Base-by-base conservation (phyloP, 2,888 invertebrate species). In the Entomobrya multifasciata region DNA sequence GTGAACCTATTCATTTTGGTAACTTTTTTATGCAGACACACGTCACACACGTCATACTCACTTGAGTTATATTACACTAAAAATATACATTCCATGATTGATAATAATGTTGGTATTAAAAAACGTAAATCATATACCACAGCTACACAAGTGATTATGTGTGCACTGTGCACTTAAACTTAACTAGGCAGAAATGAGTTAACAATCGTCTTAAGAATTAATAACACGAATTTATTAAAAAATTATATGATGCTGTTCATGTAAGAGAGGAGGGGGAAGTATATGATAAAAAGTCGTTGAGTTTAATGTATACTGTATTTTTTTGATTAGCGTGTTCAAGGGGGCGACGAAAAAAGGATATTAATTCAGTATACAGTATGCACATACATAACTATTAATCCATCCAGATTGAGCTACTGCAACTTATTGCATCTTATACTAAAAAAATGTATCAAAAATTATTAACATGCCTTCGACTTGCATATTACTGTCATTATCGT, bases 101-200 rank as follows among this genome's bases (percentile, higher is more conserved):
- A 15, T 49, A 49, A 47, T 15, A 47, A 47, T n/a, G 13, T 47
- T 6, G 47, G 47, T 47, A 47, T 47, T 47, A n/a, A n/a, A n/a
- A n/a, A n/a, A n/a, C 11, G 47, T 47, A n/a, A 15, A 57, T 20
- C 13, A 57, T 25, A 57, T 55, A 20, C 2, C 10, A 17, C 15
- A 65, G 17, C 22, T 25, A 62, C 11, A n/a, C 47, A 8, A 4
- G 13, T 52, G 52, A 49, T 44, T 22, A 20, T 11, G 57, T 44
- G 27, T 76, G 76, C 20, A 60, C 25, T n/a, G n/a, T n/a, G 36
- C 60, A 60, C 36, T 57, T 57, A 62, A 62, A 22, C n/a, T 60
- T 72, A 82, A 82, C 72, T 25, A 49, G 52, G 49, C 52, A n/a
- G 62, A 49, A 83, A 83, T 83, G 65, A 83, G 22, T 82, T 82